A percentile compares a stretch with the other conserved stretches of the same genome.
phyloP scores from a whole-genome alignment of 2,797 vertebrate genomes.

The Furcifer pardalis region DNA sequence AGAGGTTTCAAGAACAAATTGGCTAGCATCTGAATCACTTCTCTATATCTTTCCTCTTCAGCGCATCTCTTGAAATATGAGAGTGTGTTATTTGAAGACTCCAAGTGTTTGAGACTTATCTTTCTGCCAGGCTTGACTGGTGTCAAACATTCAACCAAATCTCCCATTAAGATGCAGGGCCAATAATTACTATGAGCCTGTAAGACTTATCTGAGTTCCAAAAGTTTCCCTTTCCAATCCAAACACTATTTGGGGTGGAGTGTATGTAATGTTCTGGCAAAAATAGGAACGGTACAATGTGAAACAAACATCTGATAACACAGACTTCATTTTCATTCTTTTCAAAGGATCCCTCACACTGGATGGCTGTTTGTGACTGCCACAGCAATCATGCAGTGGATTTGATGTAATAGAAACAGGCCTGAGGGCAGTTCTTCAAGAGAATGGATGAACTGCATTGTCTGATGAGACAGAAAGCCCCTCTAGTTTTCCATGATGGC shows the following conservation, averaged over 20 bases:
- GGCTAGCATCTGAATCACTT: not conserved
- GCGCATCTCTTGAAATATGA: slow-evolving; percentile 8
- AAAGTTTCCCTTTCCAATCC: not conserved
- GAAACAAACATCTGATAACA: slow-evolving; percentile 4
- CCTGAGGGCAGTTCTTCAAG: not conserved
- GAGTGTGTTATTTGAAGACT: slow-evolving; percentile 5
- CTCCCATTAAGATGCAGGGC: not conserved
- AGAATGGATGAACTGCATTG: not conserved
- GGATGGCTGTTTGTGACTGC: slow-evolving; percentile 16
- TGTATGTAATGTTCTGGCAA: not conserved
- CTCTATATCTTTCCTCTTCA: not conserved
- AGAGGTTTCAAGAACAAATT: not conserved
- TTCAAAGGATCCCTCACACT: not conserved
- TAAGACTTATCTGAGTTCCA: not conserved
- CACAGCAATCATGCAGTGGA: not conserved
- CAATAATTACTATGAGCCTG: not conserved
- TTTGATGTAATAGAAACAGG: not conserved
- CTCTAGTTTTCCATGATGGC: not conserved
- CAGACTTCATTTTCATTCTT: not conserved
- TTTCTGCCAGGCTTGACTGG: not conserved
- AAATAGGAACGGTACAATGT: not conserved
- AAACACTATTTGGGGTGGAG: not conserved
- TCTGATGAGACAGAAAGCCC: not conserved
- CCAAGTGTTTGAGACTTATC: not conserved
- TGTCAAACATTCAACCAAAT: not conserved